These are phyloP conservation scores for Sarcophaga bullata DNA, from an alignment of 1,140 invertebrate species.

Conservation along the genomic window DNA sequence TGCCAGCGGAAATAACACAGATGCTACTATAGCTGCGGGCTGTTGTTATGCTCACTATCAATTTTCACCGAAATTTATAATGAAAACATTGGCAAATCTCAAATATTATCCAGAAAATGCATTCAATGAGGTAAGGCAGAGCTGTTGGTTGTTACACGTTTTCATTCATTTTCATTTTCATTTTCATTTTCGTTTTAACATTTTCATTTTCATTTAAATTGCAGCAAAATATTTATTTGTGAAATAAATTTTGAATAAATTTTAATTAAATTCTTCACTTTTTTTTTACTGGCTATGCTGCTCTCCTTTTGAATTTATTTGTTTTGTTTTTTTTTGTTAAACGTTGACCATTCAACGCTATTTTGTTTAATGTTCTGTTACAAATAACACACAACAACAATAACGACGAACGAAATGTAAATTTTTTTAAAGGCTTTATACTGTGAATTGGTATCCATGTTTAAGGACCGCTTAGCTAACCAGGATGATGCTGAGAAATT, in stretches of 20 bases:
- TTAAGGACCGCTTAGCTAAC: slow-evolving; percentile 79
- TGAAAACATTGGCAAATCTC: slow-evolving; percentile 57
- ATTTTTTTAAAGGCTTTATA: slow-evolving; percentile 71
- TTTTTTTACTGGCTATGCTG: not conserved
- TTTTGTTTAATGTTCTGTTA: not conserved
- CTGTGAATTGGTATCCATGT: slow-evolving; percentile 81
- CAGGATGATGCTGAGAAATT: slow-evolving; percentile 76
- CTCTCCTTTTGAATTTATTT: not conserved
- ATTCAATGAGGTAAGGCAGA: slow-evolving; percentile 58
- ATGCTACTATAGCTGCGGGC: slow-evolving; percentile 41
- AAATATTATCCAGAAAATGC: slow-evolving; percentile 56
- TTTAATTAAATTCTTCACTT: slow-evolving; percentile 33
- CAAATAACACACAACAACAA: not conserved
- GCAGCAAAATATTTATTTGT: slow-evolving; percentile 1
- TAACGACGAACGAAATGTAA: not conserved
- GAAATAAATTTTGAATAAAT: not conserved
- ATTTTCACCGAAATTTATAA: slow-evolving; percentile 64
- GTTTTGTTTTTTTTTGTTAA: not conserved
- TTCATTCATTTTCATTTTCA: not conserved
- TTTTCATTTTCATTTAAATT: slow-evolving; percentile 17
- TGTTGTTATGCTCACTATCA: slow-evolving; percentile 57
- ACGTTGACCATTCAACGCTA: not conserved
- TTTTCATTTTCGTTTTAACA: not conserved
- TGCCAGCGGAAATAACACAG: not conserved
- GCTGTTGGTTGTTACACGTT: not conserved